These are phyloP conservation scores for Arenicola marina DNA, from an alignment of 2,888 invertebrate species.

Conservation along the genomic window DNA sequence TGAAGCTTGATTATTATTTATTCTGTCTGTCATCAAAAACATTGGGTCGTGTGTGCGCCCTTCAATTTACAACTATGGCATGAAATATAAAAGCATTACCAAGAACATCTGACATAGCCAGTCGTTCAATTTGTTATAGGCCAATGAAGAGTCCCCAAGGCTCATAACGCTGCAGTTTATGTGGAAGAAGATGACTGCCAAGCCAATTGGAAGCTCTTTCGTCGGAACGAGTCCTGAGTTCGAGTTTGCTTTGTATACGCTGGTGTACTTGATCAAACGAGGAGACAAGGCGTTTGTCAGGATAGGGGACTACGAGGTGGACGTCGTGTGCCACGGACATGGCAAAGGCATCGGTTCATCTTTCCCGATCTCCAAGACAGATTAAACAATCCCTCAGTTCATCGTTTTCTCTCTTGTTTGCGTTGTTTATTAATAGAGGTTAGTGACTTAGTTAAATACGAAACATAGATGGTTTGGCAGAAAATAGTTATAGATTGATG, in stretches of 20 bases:
- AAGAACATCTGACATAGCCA: background rate
- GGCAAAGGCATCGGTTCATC: constrained; percentile 48
- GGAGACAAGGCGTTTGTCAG: constrained; percentile 25
- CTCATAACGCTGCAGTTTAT: constrained; percentile 58
- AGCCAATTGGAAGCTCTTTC: constrained; percentile 54
- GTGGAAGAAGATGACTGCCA: constrained; percentile 45
- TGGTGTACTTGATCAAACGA: constrained; percentile 44
- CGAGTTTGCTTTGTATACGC: constrained; percentile 58
- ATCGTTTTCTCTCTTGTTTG: too few relatives aligned
- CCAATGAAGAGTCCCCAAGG: constrained; percentile 49
- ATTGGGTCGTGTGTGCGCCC: too few relatives aligned
- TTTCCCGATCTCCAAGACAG: constrained; percentile 32
- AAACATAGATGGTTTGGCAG: too few relatives aligned
- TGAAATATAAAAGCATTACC: background rate
- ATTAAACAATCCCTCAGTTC: background rate
- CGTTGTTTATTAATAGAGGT: too few relatives aligned
- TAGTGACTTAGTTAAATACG: too few relatives aligned
- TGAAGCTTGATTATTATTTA: too few relatives aligned
- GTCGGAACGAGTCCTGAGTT: constrained; percentile 59
- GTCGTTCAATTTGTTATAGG: constrained; percentile 21
- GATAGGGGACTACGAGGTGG: constrained; percentile 55
- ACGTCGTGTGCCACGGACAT: constrained; percentile 44
- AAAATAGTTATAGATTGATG: too few relatives aligned
- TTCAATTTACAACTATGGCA: background rate
- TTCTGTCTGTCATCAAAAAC: too few relatives aligned